phyloP scores from a whole-genome alignment of 2,797 vertebrate species.

The Enteromius paludinosus region DNA sequence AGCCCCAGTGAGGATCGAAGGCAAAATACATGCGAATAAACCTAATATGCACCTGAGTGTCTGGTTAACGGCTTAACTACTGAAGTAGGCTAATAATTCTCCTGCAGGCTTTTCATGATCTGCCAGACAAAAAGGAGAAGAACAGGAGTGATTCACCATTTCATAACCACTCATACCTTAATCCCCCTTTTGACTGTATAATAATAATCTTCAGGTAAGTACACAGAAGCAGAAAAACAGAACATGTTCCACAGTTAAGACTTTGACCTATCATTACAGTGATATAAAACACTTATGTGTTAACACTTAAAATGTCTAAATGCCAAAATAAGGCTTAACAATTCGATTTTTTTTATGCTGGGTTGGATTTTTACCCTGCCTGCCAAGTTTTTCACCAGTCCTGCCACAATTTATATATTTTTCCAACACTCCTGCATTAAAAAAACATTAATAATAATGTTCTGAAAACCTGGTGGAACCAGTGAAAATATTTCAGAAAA shows the following conservation, averaged over 20 bases:
- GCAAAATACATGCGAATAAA: slow-evolving; percentile 22
- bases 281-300: slow-evolving; percentile 13
- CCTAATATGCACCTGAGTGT: slow-evolving; percentile 24
- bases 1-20: slow-evolving; percentile 24
- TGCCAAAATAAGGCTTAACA: neutral
- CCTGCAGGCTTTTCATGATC: slow-evolving; percentile 29
- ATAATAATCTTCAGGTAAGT: neutral
- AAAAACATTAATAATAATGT: neutral
- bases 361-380: neutral
- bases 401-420: neutral
- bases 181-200: neutral
- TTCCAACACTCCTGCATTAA: neutral
- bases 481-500: neutral
- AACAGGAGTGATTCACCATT: slow-evolving; percentile 7
- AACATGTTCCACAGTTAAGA: neutral
- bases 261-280: slow-evolving; percentile 5
- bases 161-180: neutral
- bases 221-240: neutral
- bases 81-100: slow-evolving; percentile 20
- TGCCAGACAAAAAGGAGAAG: slow-evolving; percentile 10
- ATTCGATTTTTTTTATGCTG: neutral
- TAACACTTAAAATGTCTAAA: neutral
- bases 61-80: neutral
- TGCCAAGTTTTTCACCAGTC: neutral
- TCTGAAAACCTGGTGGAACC: neutral